Percentiles rank a stretch among this genome's conserved stretches.
phyloP scores from a whole-genome alignment of 2,797 vertebrate genomes.

The Heliangelus exortis region DNA sequence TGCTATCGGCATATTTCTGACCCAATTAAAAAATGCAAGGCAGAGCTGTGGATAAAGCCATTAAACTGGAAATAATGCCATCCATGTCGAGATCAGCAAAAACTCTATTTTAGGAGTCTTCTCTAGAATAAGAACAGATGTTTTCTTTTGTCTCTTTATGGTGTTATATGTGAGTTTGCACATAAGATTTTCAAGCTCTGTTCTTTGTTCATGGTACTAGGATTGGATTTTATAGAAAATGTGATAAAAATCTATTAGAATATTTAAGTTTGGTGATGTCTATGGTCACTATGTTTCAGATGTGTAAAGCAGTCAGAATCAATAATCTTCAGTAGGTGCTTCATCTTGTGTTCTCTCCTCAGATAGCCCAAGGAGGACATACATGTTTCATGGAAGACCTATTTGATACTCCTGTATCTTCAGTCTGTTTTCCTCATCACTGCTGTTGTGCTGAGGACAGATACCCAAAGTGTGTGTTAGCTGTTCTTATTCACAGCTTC shows the following conservation, averaged over 20 bases:
- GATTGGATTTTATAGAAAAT: background rate
- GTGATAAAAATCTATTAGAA: background rate
- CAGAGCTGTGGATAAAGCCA: conserved; percentile 51
- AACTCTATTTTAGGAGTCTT: background rate
- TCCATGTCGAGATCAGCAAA: background rate
- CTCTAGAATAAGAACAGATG: background rate
- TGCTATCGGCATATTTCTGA: conserved; percentile 69
- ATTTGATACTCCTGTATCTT: background rate
- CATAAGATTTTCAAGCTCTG: background rate
- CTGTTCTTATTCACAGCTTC: background rate
- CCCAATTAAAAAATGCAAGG: conserved; percentile 63
- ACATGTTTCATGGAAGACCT: accelerated
- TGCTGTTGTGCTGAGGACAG: background rate
- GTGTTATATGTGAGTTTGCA: background rate
- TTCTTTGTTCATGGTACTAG: background rate
- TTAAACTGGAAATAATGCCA: conserved; percentile 60
- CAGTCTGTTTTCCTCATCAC: background rate
- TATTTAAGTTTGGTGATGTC: background rate
- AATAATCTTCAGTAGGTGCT: background rate
- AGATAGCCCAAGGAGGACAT: background rate
- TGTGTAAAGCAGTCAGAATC: background rate
- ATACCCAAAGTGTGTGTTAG: background rate
- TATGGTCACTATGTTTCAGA: background rate
- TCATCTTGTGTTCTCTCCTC: background rate
- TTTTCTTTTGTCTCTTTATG: background rate